Evolutionary conservation across 2,888 invertebrate genomes (phyloP).

Genomic region (Imbricaverruca yamaguchii): DNA sequence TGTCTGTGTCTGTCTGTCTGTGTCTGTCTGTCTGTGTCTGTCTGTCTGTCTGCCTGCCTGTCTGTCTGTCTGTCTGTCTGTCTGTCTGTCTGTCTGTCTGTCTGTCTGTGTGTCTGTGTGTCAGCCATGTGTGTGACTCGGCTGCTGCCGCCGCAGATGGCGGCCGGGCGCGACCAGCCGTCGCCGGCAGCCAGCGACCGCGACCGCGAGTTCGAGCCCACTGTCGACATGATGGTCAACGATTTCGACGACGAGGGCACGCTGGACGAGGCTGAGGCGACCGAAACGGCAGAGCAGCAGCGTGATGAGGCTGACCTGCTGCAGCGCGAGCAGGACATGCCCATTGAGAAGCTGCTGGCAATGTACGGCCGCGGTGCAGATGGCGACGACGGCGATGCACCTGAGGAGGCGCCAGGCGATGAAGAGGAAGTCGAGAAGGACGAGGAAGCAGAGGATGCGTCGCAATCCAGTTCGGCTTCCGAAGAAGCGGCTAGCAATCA

Average conservation of each 20-base stretch:
- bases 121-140: no score
- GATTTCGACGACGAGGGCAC: slow-evolving; percentile 97
- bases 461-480: slow-evolving; percentile 9
- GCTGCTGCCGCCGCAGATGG: neutral
- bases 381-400: neutral
- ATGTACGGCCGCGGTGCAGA: slow-evolving; percentile 62
- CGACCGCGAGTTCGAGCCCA: slow-evolving; percentile 69
- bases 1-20: no score
- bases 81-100: no score
- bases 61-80: no score
- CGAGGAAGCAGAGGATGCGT: slow-evolving; percentile 40
- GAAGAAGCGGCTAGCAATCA: neutral
- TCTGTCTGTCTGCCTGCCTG: no score
- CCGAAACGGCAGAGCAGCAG: slow-evolving; percentile 65
- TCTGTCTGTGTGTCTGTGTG: no score
- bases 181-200: slow-evolving; percentile 10
- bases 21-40: no score
- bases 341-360: slow-evolving; percentile 81
- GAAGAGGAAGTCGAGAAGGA: slow-evolving; percentile 33
- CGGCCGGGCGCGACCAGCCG: slow-evolving; percentile 2
- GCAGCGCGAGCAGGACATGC: slow-evolving; percentile 83
- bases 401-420: slow-evolving; percentile 5
- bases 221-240: slow-evolving; percentile 93
- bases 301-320: slow-evolving; percentile 17
- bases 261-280: slow-evolving; percentile 91